Evolutionary conservation across 2,888 invertebrate genomes (phyloP), one percentile per base, ranked within the genome.

Genomic region (Caenorhabditis parvicauda): DNA sequence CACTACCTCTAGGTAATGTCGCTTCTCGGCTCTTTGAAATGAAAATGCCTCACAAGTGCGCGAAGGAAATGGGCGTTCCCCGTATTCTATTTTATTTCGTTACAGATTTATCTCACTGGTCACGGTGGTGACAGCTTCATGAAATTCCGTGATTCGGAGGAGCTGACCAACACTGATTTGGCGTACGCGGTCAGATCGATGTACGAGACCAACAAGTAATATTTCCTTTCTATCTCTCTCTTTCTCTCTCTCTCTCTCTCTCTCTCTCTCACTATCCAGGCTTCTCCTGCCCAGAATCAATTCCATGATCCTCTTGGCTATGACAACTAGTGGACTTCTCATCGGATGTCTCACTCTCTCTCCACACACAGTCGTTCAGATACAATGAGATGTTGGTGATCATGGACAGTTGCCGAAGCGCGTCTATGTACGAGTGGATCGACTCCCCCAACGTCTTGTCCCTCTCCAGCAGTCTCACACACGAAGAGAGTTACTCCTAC

Each of bases 101-200:
- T 52, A 2, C 44, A 70, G 70, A 64, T 79, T 38, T 79, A 80
- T 50, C 42, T 79, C 60, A 58, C 74, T 82, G 86, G 86, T 3
- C 98, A 99, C 82, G 98, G 98, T 4, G 98, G 98, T 19, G 96
- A 98, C 85, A 96, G 96, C 0, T 99, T 99, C 82, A 85, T 99
- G 0, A 99, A 99, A 83, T 99, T 99, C 82, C 98, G 99, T 85
- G 96, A 98, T 82, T 92, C 95, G 0, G 95, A 98, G 81, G 98
- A 99, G 84, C 91, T 99, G 22, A 96, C 96, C 2, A 94, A 91
- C 83, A 91, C 94, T 76, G 98, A 99, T 82, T 84, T 99, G 76
- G 96, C 95, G 19, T 96, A 99, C 87, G 96, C 96, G 19, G 87
- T 99, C 52, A 94, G 98, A 82, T 96, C 98, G 84, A 99, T 99